Conservation (phyloP, 2,113 vertebrate genomes). For the Melanerpes aurifrons region DNA sequence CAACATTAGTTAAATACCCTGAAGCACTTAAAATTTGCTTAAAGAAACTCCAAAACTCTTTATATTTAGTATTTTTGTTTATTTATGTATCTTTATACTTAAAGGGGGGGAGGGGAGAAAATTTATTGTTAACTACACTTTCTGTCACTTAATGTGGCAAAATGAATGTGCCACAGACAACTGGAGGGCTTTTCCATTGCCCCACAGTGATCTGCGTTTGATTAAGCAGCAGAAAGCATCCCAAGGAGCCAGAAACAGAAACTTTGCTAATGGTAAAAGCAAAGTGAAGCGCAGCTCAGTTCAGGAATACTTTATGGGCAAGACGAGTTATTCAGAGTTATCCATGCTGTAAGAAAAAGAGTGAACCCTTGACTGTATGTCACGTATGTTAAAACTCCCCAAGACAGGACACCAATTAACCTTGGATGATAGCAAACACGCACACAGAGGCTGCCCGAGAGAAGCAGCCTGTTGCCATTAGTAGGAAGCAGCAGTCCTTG, state of each 20-base stretch:
- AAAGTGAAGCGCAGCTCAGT: background rate
- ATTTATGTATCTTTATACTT: background rate
- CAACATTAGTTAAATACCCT: background rate
- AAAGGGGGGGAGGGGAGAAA: background rate
- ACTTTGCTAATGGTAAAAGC: background rate
- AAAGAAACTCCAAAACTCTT: background rate
- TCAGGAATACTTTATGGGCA: background rate
- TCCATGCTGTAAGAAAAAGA: background rate
- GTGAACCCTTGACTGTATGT: background rate
- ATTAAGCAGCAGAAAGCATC: background rate
- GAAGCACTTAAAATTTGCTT: background rate
- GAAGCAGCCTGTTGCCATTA: constrained; percentile 60
- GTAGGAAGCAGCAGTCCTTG: constrained; percentile 39
- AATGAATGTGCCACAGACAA: background rate
- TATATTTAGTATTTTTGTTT: background rate
- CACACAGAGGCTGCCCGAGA: background rate
- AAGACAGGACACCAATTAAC: constrained; percentile 66
- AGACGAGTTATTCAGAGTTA: background rate
- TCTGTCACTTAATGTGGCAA: background rate
- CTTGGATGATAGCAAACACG: constrained; percentile 55
- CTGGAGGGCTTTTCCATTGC: background rate
- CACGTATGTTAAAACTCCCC: constrained; percentile 34
- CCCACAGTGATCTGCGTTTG: background rate
- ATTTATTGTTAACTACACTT: background rate
- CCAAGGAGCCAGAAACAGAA: background rate